These are phyloP conservation scores for Cordilura impudica DNA, from an alignment of 2,888 invertebrate genomes.

Conservation along the genomic window DNA sequence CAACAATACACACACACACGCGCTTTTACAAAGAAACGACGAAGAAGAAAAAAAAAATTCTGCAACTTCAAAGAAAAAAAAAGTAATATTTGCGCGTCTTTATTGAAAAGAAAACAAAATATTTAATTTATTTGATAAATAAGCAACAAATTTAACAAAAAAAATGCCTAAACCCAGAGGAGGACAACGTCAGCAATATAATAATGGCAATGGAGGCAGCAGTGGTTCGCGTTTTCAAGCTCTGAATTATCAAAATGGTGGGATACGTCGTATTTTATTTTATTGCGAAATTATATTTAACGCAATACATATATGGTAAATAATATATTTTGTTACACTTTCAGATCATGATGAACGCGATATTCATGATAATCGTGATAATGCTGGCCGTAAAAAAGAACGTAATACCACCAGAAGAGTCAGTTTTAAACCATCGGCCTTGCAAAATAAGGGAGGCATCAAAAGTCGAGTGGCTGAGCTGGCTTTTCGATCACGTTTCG, in stretches of 20 bases:
- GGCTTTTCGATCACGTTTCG: slow-evolving; percentile 68
- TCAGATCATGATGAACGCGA: slow-evolving; percentile 70
- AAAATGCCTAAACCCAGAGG: slow-evolving; percentile 69
- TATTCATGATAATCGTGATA: slow-evolving; percentile 60
- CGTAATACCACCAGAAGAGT: slow-evolving; percentile 75
- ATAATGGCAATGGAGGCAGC: slow-evolving; percentile 52
- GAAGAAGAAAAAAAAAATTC: slow-evolving; percentile 17
- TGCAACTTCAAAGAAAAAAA: slow-evolving; percentile 26
- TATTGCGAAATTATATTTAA: slow-evolving; percentile 39
- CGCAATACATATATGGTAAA: neutral
- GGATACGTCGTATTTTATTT: slow-evolving; percentile 22
- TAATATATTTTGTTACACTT: neutral
- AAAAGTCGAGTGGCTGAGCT: slow-evolving; percentile 69
- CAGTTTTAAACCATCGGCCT: slow-evolving; percentile 75
- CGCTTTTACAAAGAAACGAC: slow-evolving; percentile 3
- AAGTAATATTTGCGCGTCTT: slow-evolving; percentile 20
- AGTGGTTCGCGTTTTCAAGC: slow-evolving; percentile 71
- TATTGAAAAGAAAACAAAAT: neutral
- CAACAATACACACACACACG: slow-evolving; percentile 45
- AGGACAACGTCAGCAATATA: slow-evolving; percentile 66
- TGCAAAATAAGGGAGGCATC: slow-evolving; percentile 67
- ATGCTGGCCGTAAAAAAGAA: slow-evolving; percentile 69
- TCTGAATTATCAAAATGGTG: slow-evolving; percentile 71
- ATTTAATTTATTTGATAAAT: slow-evolving; percentile 21
- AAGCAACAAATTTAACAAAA: neutral